Conservation (phyloP, 2,888 invertebrate genomes). For the Junonia oenone region DNA sequence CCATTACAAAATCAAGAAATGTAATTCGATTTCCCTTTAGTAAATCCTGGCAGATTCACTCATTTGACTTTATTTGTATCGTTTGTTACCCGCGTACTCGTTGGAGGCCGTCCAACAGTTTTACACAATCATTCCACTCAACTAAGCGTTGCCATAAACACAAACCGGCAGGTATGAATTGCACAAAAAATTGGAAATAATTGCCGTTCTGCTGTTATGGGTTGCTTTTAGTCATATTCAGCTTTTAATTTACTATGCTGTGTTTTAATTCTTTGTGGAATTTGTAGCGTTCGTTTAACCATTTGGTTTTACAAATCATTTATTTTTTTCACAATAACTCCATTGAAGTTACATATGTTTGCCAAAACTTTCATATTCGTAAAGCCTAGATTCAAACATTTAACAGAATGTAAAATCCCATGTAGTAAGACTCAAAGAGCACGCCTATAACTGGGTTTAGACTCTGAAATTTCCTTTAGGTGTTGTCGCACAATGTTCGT, state of each 20-base stretch:
- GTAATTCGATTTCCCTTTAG: slow-evolving; percentile 33
- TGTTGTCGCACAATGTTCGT: slow-evolving; percentile 12
- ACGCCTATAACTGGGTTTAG: not conserved
- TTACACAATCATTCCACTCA: slow-evolving; percentile 80
- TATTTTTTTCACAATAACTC: not conserved
- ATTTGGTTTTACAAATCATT: not conserved
- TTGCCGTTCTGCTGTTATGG: slow-evolving; percentile 61
- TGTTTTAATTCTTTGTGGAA: not conserved
- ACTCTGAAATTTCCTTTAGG: slow-evolving; percentile 17
- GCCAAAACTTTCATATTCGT: too few relatives aligned
- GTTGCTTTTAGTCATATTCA: slow-evolving; percentile 47
- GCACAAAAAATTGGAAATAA: slow-evolving; percentile 72
- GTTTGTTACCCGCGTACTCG: slow-evolving; percentile 63
- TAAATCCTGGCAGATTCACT: slow-evolving; percentile 54
- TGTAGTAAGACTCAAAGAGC: not conserved
- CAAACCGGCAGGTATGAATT: slow-evolving; percentile 73
- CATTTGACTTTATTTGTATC: slow-evolving; percentile 75
- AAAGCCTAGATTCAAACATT: too few relatives aligned
- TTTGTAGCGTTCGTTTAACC: not conserved
- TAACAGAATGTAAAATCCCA: not conserved
- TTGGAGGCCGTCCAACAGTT: slow-evolving; percentile 74
- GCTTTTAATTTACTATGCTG: slow-evolving; percentile 44
- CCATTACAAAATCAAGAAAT: slow-evolving; percentile 24
- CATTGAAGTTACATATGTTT: not conserved
- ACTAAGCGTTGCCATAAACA: slow-evolving; percentile 78